Percentiles rank a stretch among this genome's conserved stretches.
These are phyloP conservation scores for Agonopterix arenella DNA, from an alignment of 2,888 invertebrate species.

Conservation along the genomic window DNA sequence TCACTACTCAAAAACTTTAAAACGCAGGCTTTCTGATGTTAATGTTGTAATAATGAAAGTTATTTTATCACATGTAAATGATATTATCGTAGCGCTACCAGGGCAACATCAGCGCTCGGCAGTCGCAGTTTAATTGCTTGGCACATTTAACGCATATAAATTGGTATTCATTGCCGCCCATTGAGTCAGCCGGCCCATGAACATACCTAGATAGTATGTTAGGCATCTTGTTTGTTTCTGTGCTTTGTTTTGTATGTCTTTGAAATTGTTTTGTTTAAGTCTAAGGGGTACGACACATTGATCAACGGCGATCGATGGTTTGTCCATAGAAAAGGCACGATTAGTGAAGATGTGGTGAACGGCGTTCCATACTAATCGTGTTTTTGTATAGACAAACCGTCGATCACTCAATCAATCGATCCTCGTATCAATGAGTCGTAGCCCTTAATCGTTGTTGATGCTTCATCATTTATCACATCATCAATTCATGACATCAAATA, in stretches of 20 bases:
- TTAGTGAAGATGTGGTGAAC: too few relatives aligned
- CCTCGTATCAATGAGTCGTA: neutral
- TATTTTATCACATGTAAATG: slow-evolving; percentile 1
- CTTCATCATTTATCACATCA: too few relatives aligned
- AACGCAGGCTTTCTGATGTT: too few relatives aligned
- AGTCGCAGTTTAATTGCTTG: slow-evolving; percentile 68
- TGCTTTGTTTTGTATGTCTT: too few relatives aligned
- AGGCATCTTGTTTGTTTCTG: neutral
- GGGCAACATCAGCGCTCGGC: slow-evolving; percentile 20
- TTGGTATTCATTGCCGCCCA: slow-evolving; percentile 66
- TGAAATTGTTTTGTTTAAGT: too few relatives aligned
- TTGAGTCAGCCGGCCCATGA: slow-evolving; percentile 22
- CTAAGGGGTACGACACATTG: too few relatives aligned
- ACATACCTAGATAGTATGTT: neutral
- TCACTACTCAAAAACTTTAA: too few relatives aligned
- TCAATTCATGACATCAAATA: too few relatives aligned
- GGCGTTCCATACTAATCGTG: too few relatives aligned
- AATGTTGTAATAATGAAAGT: neutral
- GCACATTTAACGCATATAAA: slow-evolving; percentile 69
- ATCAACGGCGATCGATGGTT: too few relatives aligned
- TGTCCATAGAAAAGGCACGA: too few relatives aligned
- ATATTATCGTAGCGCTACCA: slow-evolving; percentile 5
- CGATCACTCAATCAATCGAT: neutral
- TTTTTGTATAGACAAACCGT: too few relatives aligned
- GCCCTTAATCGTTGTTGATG: neutral